These are phyloP conservation scores for Manduca sexta DNA, from an alignment of 1,140 invertebrate genomes.

Conservation along the genomic window DNA sequence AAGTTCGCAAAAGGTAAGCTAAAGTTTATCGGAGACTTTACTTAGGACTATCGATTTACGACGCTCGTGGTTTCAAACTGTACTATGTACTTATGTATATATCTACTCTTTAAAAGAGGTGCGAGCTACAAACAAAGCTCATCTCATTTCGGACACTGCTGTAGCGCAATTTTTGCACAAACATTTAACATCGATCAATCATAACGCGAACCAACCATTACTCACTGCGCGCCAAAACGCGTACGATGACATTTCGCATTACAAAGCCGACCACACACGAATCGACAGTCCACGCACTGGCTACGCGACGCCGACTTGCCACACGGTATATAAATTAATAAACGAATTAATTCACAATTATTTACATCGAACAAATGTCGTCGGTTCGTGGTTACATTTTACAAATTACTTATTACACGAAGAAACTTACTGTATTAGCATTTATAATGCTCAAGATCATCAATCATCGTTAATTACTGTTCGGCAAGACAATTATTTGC, in stretches of 20 bases:
- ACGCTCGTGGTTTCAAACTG: no score
- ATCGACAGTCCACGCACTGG: neutral
- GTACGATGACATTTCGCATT: conserved; percentile 12
- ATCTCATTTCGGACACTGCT: neutral
- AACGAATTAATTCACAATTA: conserved; percentile 35
- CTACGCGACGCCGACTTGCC: neutral
- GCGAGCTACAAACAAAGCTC: neutral
- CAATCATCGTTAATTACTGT: conserved; percentile 47
- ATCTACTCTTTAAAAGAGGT: no score
- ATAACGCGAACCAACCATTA: neutral
- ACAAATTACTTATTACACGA: conserved; percentile 44
- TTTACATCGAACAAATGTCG: conserved; percentile 27
- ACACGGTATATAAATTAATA: neutral
- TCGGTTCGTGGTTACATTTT: conserved; percentile 27
- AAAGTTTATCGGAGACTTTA: no score
- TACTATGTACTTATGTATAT: no score
- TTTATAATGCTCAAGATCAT: conserved; percentile 41
- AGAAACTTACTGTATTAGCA: conserved; percentile 40
- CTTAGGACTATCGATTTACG: no score
- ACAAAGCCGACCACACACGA: conserved; percentile 16
- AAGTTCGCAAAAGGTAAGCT: no score
- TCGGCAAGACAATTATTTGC: conserved; percentile 32
- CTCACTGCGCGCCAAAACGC: conserved; percentile 6
- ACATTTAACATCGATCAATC: conserved; percentile 2
- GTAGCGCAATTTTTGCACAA: neutral